These are phyloP conservation scores for Raphicerus campestris DNA, from an alignment of 2,113 vertebrate genomes.

Conservation along the genomic window DNA sequence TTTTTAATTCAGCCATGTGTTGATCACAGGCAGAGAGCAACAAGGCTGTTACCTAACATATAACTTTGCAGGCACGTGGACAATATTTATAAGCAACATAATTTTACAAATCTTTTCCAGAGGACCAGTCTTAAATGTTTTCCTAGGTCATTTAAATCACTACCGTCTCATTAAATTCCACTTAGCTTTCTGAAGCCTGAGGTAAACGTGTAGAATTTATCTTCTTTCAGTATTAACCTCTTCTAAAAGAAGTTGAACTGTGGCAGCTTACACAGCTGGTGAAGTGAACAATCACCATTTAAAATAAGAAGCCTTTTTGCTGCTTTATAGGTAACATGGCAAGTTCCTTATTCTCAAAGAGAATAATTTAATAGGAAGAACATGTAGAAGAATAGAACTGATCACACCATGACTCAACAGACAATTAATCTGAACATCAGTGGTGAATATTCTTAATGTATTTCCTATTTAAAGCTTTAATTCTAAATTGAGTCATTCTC, in stretches of 20 bases:
- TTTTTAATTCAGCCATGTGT: not conserved
- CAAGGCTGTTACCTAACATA: not conserved
- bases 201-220: slow-evolving; percentile 6
- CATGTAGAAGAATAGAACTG: not conserved
- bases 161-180: slow-evolving; percentile 21
- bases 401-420: not conserved
- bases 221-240: not conserved
- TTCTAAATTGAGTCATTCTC: slow-evolving; percentile 16
- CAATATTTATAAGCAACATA: slow-evolving; percentile 40
- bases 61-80: not conserved
- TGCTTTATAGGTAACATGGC: slow-evolving; percentile 2
- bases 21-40: not conserved
- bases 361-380: not conserved
- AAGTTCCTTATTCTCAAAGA: slow-evolving; percentile 21
- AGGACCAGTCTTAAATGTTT: not conserved
- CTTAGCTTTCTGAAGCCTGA: not conserved
- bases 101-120: slow-evolving; percentile 9
- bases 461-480: not conserved
- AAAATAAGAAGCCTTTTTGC: slow-evolving; percentile 30
- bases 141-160: not conserved
- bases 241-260: not conserved
- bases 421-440: not conserved
- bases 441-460: slow-evolving; percentile 8
- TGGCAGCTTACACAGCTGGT: not conserved
- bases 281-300: not conserved